These are phyloP conservation scores for Argopecten irradians DNA, from an alignment of 1,140 invertebrate species.

Conservation along the genomic window DNA sequence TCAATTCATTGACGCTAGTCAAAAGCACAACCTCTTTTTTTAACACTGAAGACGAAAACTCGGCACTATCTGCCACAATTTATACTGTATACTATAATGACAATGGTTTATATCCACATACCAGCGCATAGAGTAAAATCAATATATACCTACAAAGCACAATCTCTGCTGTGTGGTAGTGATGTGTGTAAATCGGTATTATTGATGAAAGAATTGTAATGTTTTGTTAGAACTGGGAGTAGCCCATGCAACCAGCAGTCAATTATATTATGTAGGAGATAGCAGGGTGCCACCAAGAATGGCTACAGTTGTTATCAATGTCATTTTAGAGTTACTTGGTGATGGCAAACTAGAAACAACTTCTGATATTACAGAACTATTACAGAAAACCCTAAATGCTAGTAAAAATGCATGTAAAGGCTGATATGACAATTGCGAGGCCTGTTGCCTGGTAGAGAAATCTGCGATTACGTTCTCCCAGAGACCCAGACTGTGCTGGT, in stretches of 20 bases:
- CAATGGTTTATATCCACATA: too few species aligned
- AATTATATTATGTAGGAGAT: neutral
- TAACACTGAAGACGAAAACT: too few species aligned
- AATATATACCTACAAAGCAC: neutral
- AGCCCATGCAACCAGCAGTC: neutral
- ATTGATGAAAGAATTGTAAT: neutral
- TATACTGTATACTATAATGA: too few species aligned
- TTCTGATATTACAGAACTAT: neutral
- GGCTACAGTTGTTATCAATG: neutral
- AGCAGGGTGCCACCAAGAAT: neutral
- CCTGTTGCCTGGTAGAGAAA: neutral
- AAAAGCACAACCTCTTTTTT: too few species aligned
- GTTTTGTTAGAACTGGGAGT: neutral
- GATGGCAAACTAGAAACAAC: neutral
- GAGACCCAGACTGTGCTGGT: neutral
- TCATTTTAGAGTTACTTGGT: neutral
- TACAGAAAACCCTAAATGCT: neutral
- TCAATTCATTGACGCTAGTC: too few species aligned
- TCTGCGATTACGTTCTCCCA: neutral
- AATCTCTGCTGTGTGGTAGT: neutral
- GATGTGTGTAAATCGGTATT: neutral
- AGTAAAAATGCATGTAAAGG: neutral
- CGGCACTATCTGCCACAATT: too few species aligned
- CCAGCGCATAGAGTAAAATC: neutral
- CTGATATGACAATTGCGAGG: neutral